Evolutionary conservation across 2,888 invertebrate species (phyloP), one percentile per base, ranked within the genome.

Genomic region (Ormia ochracea): DNA sequence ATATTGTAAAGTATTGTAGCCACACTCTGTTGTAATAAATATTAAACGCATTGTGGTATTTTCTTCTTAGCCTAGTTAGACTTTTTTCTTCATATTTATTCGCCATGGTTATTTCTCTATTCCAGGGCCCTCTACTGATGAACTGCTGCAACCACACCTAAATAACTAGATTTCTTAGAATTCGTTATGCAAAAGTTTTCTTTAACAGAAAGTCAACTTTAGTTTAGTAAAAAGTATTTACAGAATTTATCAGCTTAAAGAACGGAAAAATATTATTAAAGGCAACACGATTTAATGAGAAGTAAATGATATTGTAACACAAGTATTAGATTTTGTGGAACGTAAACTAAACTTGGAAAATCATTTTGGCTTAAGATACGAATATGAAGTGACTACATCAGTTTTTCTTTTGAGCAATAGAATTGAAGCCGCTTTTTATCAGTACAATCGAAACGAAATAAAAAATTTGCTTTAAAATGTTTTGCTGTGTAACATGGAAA

Each of bases 21-120:
- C 43, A 50, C 45, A 43, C 52, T 65, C 58, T 70, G 48, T 52
- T 50, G 69, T 74, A 69, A 65, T 78, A 65, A 65, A 78, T 69
- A 69, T 52, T 58, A 58, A 56, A 56, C 21, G 28, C 52, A 54
- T 78, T 73, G 59, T 73, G 12, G 31, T 50, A 7, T 45, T 28
- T 58, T 23, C 31, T 50, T 41, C 17, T 52, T 65, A 38, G 65
- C 50, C 50, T 23, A 36, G 17, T 23, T 36, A 28, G 52, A 52
- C n/a, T 41, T n/a, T n/a, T 45, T 58, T 45, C 3, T 43, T 56
- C n/a, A 3, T 9, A 21, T 31, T 43, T 59, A 7, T 5, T 48
- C 21, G n/a, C 36, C 17, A 45, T 36, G n/a, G 1, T 52, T 21
- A n/a, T 63, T 54, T 48, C 28, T 31, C 21, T 36, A 19, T 19